phyloP scores from a whole-genome alignment of 2,113 vertebrate species.

The Callipepla californica region DNA sequence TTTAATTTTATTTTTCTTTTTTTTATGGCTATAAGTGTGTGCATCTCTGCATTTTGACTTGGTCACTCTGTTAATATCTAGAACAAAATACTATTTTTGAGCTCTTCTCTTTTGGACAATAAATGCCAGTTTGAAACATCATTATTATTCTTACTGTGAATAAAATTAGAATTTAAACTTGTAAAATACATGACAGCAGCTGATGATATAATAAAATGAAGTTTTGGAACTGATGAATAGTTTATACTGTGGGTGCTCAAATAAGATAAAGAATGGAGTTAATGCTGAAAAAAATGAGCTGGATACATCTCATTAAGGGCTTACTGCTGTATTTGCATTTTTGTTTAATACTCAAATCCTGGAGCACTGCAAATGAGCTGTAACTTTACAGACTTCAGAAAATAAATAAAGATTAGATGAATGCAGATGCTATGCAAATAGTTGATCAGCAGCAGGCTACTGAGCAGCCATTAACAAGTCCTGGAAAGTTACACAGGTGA shows the following conservation, averaged over 20 bases:
- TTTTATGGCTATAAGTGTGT: background rate
- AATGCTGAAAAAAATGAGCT: constrained; percentile 74
- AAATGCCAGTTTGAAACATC: background rate
- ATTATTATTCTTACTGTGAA: background rate
- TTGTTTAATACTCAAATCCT: constrained; percentile 73
- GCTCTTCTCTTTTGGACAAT: background rate
- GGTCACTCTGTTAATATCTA: background rate
- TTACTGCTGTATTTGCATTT: constrained; percentile 77
- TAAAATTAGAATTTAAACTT: constrained; percentile 49
- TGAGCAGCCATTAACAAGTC: constrained; percentile 39
- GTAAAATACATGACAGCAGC: constrained; percentile 7
- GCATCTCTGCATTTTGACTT: background rate
- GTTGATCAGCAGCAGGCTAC: constrained; percentile 59
- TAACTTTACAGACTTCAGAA: constrained; percentile 72
- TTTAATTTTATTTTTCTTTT: background rate
- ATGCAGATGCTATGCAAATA: constrained; percentile 68
- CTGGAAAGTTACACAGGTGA: constrained; percentile 51
- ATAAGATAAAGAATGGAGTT: constrained; percentile 58
- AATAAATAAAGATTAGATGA: constrained; percentile 74
- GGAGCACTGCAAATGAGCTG: constrained; percentile 75
- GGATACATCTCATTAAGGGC: constrained; percentile 75
- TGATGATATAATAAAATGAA: constrained; percentile 61
- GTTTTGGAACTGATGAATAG: constrained; percentile 45
- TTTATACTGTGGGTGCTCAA: constrained; percentile 35
- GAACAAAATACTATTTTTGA: background rate